phyloP scores from a whole-genome alignment of 2,797 vertebrate species.

The Gambelia wislizenii region DNA sequence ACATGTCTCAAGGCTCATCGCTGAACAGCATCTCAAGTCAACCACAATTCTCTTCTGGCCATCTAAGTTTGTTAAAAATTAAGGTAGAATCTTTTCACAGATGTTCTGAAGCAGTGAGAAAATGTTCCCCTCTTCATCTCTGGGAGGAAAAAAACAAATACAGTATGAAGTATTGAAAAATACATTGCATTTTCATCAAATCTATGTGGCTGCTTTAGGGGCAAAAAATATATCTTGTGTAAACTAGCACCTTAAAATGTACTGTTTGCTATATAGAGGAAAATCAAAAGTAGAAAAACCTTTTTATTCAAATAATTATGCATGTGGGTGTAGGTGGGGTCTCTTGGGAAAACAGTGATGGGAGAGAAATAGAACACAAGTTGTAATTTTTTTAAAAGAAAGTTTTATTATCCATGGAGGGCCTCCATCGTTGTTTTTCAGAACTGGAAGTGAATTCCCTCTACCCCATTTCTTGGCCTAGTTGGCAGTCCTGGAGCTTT shows the following conservation, averaged over 20 bases:
- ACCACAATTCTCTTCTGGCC: background rate
- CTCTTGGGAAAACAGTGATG: background rate
- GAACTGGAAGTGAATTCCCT: too few relatives aligned
- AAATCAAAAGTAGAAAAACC: background rate
- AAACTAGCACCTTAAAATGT: background rate
- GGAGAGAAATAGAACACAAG: background rate
- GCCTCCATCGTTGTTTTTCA: too few relatives aligned
- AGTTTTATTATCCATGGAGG: background rate
- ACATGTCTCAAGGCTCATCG: too few relatives aligned
- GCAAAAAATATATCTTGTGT: background rate
- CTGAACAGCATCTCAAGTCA: background rate
- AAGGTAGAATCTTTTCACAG: background rate
- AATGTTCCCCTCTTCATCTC: too few relatives aligned
- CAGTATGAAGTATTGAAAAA: background rate
- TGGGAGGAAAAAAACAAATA: background rate
- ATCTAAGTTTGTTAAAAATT: too few relatives aligned
- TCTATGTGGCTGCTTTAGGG: background rate
- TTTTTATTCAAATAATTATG: background rate
- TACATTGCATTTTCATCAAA: background rate
- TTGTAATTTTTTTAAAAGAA: background rate
- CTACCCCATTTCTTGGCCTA: too few relatives aligned
- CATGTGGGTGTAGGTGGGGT: background rate
- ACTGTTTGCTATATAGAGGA: background rate
- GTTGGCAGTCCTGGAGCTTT: too few relatives aligned
- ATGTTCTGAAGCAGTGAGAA: background rate